Evolutionary conservation across 1,140 invertebrate genomes (phyloP), one percentile per base, ranked within the genome.

Genomic region (Rhynchophorus ferrugineus): DNA sequence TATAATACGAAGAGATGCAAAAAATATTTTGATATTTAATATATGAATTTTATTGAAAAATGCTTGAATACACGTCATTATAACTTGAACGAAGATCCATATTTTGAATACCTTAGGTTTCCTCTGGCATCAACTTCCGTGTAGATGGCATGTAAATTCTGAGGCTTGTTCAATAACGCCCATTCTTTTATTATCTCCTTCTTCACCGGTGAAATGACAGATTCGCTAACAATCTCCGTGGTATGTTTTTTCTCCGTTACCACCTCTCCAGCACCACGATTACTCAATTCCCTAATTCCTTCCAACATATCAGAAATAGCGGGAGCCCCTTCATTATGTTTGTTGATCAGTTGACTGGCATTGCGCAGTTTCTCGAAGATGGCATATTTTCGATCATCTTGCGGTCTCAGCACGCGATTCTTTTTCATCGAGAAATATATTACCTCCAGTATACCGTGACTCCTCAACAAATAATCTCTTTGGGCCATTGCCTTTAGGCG

Each of bases 391-490:
- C 66, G 68, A 46, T 74, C 69, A 54, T 77, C 75, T 3, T 69
- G 65, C 1, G 68, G 61, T 41, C 72, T 62, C 16, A 78, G 50
- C 16, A 67, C 68, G 3, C 72, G 71, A 56, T 76, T 76, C 33
- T 64, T 64, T 47, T 74, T 76, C 68, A 78, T 69, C 0, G 71
- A 70, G 51, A 69, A 67, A 53, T 77, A 78, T 35, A 82, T 76
- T 53, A 81, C 73, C 59, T 82, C 77, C 29, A 81, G 56, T 60
- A 83, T 72, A 16, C 80, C 78, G 50, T 79, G 76, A 64, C 78
- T 83, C 34, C 78, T 71, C 21, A 84, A 72, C 36, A 84, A 66
- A 59, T 76, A 78, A 59, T 81, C 78, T 35, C 81, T 65, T 60
- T 83, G 77, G 1, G 76, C 75, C 47, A 83, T 57, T 35, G 71